Conservation (phyloP, 2,888 invertebrate genomes). For the Oligia strigilis region DNA sequence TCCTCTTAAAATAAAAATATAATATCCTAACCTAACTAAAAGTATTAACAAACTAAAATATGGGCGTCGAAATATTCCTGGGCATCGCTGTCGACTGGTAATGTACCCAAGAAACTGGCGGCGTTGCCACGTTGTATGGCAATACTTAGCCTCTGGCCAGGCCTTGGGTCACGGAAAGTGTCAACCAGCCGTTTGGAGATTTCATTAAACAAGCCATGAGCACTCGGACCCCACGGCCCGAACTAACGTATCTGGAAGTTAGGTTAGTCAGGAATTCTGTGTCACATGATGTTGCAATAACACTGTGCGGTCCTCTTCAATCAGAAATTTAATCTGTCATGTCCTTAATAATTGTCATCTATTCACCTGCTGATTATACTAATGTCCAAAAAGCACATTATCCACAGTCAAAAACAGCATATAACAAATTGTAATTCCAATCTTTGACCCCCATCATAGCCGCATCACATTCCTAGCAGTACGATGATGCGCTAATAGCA, state of each 20-base stretch:
- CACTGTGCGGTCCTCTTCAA: neutral
- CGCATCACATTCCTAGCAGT: constrained; percentile 23
- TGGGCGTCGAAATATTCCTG: neutral
- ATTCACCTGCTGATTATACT: constrained; percentile 3
- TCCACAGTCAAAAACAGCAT: constrained; percentile 11
- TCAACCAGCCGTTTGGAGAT: neutral
- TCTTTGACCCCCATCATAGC: constrained; percentile 36
- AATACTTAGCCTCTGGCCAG: neutral
- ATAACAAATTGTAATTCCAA: constrained; percentile 42
- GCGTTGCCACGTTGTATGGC: too few species aligned
- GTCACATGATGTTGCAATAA: neutral
- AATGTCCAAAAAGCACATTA: constrained; percentile 29
- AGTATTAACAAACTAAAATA: neutral
- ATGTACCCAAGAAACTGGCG: neutral
- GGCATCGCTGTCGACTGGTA: neutral
- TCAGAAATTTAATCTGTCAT: constrained; percentile 4
- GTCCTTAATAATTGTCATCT: constrained; percentile 10
- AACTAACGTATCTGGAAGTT: neutral
- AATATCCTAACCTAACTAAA: neutral
- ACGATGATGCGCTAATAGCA: constrained; percentile 18
- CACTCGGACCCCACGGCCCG: neutral
- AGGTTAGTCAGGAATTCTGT: constrained; percentile 28
- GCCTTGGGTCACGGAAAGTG: neutral
- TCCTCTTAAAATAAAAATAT: neutral
- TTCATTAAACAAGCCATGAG: neutral